Evolutionary conservation across 2,113 vertebrate species (phyloP), one percentile per base, ranked within the genome.

Genomic region (Brachypodius melanocephalos): DNA sequence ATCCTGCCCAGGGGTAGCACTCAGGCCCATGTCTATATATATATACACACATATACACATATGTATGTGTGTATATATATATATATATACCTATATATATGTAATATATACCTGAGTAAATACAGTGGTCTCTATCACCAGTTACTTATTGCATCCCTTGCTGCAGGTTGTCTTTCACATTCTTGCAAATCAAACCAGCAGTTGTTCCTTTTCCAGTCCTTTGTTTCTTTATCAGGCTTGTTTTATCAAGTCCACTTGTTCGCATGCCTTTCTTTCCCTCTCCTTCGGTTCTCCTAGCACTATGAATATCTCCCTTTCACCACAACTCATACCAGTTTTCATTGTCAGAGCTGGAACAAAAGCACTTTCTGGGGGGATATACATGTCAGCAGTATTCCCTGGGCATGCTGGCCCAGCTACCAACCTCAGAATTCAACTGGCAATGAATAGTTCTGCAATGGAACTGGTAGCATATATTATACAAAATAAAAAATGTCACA

Each of bases 311-410:
- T 80, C 40, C 42, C 85, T 92, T 94, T 88, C 79, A 92, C 74
- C 59, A 61, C 74, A 66, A 51, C 78, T 73, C 83, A 74, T 62
- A 90, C 6, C 49, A 85, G 62, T 89, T 96, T 83, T 76, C 77
- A 89, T 79, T 93, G 89, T 91, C 78, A 85, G 58, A 79, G 58
- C 71, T 73, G 38, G 77, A 95, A 95, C 81, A 96, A 89, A 96
- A 91, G 61, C 32, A 21, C 54, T 66, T 69, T 94, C 91, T 89
- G 73, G 95, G 83, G 67, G 55, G 67, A 45, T 51, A 46, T 40
- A 45, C 63, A 68, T 69, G 38, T 79, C 87, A 95, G 74, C 77
- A 92, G 57, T 61, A 89, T 54, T 89, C 81, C 71, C 77, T 66
- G 34, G 34, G 58, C 6, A 2, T 29, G 38, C 14, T 91, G 66